Conservation (phyloP, 92 coral and sea anemone genomes). For the Palythoa caribaeorum region DNA sequence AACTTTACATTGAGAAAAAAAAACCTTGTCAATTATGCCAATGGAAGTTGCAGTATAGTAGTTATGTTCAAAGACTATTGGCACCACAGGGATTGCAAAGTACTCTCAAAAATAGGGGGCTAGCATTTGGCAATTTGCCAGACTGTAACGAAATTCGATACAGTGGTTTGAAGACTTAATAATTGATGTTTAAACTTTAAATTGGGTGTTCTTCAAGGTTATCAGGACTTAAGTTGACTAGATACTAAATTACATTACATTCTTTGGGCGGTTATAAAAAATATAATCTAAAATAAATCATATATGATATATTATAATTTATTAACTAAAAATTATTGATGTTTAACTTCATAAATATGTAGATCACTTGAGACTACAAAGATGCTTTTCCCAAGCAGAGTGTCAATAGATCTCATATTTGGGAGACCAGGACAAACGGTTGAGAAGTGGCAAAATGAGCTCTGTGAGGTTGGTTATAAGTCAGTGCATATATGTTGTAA, state of each 20-base stretch:
- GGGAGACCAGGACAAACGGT: constrained; percentile 79
- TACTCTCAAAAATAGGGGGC: no score
- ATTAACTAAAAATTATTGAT: background rate
- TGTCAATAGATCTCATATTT: constrained; percentile 82
- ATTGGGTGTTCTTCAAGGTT: no score
- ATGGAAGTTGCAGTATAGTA: no score
- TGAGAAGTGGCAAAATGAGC: constrained; percentile 68
- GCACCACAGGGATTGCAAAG: no score
- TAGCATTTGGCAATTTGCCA: no score
- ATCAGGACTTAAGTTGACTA: background rate
- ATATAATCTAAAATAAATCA: background rate
- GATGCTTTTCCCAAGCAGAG: constrained; percentile 78
- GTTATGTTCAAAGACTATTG: no score
- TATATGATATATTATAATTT: background rate
- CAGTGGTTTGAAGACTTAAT: no score
- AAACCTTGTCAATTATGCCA: no score
- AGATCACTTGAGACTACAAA: constrained; percentile 73
- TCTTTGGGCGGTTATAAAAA: background rate
- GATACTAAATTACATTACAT: background rate
- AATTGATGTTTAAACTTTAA: no score
- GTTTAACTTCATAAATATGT: background rate
- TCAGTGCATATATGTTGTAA: no score
- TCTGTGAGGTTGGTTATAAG: constrained; percentile 46
- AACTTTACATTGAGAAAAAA: no score
- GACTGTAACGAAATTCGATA: no score